phyloP scores from a whole-genome alignment of 1,140 invertebrate genomes.

The Arion vulgaris region DNA sequence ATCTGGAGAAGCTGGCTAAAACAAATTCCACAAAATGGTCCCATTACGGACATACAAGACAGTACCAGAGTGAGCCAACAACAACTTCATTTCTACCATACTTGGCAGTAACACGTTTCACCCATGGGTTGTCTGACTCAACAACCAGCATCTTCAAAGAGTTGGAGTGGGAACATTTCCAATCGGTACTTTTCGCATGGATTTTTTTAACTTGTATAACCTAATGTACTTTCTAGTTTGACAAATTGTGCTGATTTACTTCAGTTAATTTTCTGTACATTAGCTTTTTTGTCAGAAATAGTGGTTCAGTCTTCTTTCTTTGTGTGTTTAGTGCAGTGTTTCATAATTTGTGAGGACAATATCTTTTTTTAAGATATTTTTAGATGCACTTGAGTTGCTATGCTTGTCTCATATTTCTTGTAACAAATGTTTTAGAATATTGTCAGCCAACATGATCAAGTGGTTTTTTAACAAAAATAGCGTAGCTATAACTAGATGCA shows the following conservation, averaged over 20 bases:
- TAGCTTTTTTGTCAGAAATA: neutral
- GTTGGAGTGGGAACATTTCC: conserved; percentile 4
- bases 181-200: conserved; percentile 18
- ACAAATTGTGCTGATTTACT: conserved; percentile 2
- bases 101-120: neutral
- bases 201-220: neutral
- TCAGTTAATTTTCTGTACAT: neutral
- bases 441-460: neutral
- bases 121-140: neutral
- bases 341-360: neutral
- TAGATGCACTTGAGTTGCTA: neutral
- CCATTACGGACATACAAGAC: neutral
- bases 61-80: neutral
- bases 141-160: neutral
- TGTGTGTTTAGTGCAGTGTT: neutral
- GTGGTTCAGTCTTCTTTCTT: neutral
- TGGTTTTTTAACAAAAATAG: neutral
- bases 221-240: neutral
- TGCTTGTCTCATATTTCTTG: neutral
- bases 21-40: neutral
- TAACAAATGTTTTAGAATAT: neutral
- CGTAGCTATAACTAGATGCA: neutral
- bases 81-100: neutral
- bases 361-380: neutral
- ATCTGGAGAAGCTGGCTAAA: neutral